Evolutionary conservation across 1,140 invertebrate genomes (phyloP).

Genomic region (Dinoponera quadriceps): DNA sequence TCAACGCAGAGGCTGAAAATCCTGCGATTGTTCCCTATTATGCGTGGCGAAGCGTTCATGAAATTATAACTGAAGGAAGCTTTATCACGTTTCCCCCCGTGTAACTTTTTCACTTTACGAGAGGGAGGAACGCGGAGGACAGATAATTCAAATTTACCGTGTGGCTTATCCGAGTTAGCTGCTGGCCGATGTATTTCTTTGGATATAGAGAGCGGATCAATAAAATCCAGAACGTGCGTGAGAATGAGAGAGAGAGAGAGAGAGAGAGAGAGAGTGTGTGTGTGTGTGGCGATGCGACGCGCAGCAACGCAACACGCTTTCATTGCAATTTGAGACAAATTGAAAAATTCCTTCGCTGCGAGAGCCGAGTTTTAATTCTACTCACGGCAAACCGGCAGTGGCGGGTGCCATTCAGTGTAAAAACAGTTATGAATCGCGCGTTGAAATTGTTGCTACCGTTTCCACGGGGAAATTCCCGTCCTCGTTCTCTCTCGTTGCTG

Average conservation of each 20-base stretch:
- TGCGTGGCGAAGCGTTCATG: no score
- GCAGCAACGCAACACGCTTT: slow-evolving; percentile 19
- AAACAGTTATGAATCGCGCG: background rate
- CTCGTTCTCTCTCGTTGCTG: background rate
- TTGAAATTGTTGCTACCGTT: background rate
- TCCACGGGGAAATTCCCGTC: background rate
- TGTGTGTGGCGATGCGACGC: background rate
- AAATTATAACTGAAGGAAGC: no score
- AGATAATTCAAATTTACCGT: background rate
- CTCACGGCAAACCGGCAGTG: background rate
- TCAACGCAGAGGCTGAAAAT: background rate
- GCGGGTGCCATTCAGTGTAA: slow-evolving; percentile 1
- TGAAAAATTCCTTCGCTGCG: slow-evolving; percentile 36
- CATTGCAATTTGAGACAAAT: slow-evolving; percentile 38
- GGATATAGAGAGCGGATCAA: slow-evolving; percentile 13
- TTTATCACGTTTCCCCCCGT: no score
- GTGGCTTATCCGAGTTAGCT: background rate
- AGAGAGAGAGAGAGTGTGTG: background rate
- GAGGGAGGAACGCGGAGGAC: background rate
- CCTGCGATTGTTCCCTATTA: no score
- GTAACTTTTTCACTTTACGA: background rate
- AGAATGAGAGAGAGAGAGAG: background rate
- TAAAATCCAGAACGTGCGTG: slow-evolving; percentile 22
- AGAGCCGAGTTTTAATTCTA: slow-evolving; percentile 29
- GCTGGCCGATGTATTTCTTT: slow-evolving; percentile 8